phyloP scores from a whole-genome alignment of 2,888 invertebrate species.

The Drosophila fungiperda region DNA sequence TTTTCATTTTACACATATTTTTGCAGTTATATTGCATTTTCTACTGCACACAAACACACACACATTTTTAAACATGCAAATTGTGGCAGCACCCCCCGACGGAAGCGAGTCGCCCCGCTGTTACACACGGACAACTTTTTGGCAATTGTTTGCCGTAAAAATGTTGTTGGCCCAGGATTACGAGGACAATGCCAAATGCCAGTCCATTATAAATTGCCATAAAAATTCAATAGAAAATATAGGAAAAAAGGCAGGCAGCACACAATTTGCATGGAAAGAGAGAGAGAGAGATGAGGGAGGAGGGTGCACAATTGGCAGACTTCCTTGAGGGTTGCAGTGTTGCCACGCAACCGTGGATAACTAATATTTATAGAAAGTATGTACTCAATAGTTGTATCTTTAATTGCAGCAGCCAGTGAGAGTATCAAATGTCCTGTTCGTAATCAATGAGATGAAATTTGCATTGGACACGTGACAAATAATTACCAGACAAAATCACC shows the following conservation, averaged over 20 bases:
- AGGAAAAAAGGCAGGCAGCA: constrained; percentile 34
- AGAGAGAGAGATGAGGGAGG: constrained; percentile 21
- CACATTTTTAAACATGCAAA: constrained; percentile 54
- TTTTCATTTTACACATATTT: constrained; percentile 70
- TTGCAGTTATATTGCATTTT: constrained; percentile 52
- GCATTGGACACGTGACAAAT: constrained; percentile 84
- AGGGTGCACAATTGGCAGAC: constrained; percentile 45
- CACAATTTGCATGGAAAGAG: constrained; percentile 59
- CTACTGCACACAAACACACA: constrained; percentile 12
- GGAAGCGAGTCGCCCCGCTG: constrained; percentile 21
- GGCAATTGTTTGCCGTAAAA: constrained; percentile 62
- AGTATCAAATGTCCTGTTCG: constrained; percentile 75
- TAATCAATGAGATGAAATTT: constrained; percentile 80
- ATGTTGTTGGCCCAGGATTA: constrained; percentile 65
- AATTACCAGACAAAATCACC: constrained; percentile 62
- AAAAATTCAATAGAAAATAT: constrained; percentile 75
- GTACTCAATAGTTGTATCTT: constrained; percentile 51
- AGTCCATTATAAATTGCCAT: constrained; percentile 76
- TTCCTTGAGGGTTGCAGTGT: constrained; percentile 44
- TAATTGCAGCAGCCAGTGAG: constrained; percentile 66
- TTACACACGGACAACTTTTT: constrained; percentile 35
- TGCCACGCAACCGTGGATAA: constrained; percentile 25
- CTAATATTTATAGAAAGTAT: constrained; percentile 39
- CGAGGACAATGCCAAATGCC: constrained; percentile 61
- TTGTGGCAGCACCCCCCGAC: constrained; percentile 42